Evolutionary conservation across 2,797 vertebrate species (phyloP).

Genomic region (Borostomias antarcticus): DNA sequence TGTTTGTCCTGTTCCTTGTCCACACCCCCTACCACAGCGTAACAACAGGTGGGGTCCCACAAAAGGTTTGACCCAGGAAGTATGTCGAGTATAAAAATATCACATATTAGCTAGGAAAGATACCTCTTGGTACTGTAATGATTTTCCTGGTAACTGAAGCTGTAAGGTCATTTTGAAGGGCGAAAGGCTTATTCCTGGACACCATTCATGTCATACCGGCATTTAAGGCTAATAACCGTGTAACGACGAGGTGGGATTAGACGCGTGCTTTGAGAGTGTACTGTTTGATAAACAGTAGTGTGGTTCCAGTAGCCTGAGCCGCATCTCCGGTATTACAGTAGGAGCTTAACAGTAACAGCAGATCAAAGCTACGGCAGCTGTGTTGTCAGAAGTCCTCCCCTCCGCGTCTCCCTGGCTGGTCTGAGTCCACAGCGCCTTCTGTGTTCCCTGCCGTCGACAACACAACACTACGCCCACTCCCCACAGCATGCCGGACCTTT

Average conservation of each 20-base stretch:
- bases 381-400: background rate
- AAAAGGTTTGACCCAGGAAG: conserved; percentile 55
- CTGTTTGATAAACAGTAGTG: background rate
- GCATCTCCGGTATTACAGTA: too few species aligned
- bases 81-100: conserved; percentile 58
- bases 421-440: background rate
- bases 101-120: conserved; percentile 33
- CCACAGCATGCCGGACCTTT: conserved; percentile 8
- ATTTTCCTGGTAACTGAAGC: background rate
- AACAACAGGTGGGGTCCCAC: conserved; percentile 56
- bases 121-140: conserved; percentile 46
- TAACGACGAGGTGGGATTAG: background rate
- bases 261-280: too few species aligned
- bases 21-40: too few species aligned
- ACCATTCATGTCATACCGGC: too few species aligned
- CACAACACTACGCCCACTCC: too few species aligned
- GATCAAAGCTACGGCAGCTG: background rate
- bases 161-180: too few species aligned
- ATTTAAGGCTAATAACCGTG: background rate
- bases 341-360: too few species aligned
- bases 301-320: too few species aligned
- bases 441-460: background rate
- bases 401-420: background rate
- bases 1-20: too few species aligned
- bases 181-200: too few species aligned